Conservation (phyloP, 2,113 vertebrate species). For the Gymnogyps californianus region DNA sequence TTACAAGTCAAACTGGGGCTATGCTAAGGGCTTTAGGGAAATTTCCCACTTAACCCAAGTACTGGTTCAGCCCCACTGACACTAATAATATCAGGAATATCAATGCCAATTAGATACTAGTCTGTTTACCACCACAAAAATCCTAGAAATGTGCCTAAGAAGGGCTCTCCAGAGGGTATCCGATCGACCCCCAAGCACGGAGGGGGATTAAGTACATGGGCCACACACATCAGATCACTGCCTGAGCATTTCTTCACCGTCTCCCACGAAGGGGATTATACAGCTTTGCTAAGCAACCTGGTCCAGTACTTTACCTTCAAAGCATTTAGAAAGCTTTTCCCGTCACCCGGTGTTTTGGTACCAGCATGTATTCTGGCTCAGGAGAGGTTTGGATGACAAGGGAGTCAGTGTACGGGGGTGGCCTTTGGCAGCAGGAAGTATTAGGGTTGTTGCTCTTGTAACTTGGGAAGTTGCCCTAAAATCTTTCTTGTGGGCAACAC, state of each 20-base stretch:
- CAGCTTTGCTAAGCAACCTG: not conserved
- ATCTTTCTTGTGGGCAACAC: not conserved
- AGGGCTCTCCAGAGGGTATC: not conserved
- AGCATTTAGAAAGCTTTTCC: not conserved
- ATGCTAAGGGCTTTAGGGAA: not conserved
- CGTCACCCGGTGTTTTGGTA: not conserved
- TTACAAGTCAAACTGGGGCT: not conserved
- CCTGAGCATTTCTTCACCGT: not conserved
- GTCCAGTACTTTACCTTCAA: not conserved
- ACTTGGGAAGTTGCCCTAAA: not conserved
- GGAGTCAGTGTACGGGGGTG: not conserved
- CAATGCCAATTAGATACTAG: not conserved
- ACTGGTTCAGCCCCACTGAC: not conserved
- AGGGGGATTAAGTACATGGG: not conserved
- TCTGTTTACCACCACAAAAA: not conserved
- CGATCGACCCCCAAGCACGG: rapidly evolving
- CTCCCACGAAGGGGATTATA: not conserved
- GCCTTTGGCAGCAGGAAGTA: not conserved
- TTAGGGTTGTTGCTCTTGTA: not conserved
- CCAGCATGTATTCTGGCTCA: not conserved
- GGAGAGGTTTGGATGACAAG: not conserved
- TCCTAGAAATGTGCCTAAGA: not conserved
- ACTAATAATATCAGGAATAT: not conserved
- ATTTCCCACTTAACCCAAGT: not conserved
- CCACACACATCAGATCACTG: not conserved